Percentiles rank a stretch among this genome's conserved stretches.
Evolutionary conservation across 2,113 vertebrate genomes (phyloP).

Genomic region (Coturnix japonica): DNA sequence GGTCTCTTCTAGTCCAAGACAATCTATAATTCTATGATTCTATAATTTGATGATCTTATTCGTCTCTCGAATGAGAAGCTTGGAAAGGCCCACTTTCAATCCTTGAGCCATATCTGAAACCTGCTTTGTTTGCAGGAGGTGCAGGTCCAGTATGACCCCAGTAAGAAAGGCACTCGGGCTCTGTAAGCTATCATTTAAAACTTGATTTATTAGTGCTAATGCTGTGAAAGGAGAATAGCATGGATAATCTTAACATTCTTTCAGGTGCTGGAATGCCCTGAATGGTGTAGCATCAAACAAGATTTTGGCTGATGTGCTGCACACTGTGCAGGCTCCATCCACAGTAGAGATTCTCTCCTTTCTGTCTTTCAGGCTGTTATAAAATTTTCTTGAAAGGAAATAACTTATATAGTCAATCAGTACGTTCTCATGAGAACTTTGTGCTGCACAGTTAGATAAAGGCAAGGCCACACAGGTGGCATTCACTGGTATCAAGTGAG

Average conservation of each 20-base stretch:
- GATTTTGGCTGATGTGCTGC: rapidly evolving
- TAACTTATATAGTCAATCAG: neutral
- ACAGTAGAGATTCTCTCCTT: rapidly evolving
- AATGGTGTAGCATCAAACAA: rapidly evolving
- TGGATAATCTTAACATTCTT: rapidly evolving
- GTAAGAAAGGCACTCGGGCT: neutral
- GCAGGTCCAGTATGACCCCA: neutral
- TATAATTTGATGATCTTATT: neutral
- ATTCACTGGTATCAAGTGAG: rapidly evolving
- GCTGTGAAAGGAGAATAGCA: neutral
- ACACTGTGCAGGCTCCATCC: neutral
- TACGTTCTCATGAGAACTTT: neutral
- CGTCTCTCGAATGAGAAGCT: neutral
- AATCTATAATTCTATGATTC: no score
- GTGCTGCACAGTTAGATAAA: neutral
- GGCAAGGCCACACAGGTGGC: neutral
- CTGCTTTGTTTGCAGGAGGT: neutral
- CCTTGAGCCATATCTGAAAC: rapidly evolving
- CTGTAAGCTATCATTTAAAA: neutral
- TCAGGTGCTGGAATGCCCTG: neutral
- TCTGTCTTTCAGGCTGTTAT: rapidly evolving
- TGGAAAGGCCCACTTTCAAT: neutral
- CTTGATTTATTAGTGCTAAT: neutral
- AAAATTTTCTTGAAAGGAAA: neutral
- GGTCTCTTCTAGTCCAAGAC: no score